Percentiles rank a stretch among this genome's conserved stretches.
phyloP scores from a whole-genome alignment of 2,113 vertebrate genomes.

The Microtus richardsoni region DNA sequence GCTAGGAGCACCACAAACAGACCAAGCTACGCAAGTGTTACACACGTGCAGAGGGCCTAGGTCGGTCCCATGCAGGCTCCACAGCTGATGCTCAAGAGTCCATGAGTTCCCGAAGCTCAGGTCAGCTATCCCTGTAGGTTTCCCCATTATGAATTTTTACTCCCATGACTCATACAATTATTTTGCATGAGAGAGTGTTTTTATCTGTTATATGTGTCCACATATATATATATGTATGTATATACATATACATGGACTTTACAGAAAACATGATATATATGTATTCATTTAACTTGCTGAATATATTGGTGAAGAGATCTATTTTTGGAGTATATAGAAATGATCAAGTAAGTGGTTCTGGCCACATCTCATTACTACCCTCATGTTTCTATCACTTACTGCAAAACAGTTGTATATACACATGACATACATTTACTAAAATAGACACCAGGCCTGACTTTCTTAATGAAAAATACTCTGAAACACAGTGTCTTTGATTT shows the following conservation, averaged over 20 bases:
- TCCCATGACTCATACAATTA: background rate
- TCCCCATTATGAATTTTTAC: too few relatives aligned
- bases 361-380: background rate
- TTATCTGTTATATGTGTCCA: background rate
- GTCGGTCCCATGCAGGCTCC: background rate
- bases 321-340: background rate
- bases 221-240: too few relatives aligned
- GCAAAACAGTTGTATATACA: background rate
- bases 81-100: background rate
- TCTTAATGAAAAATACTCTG: conserved; percentile 7
- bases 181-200: background rate
- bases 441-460: background rate
- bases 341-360: background rate
- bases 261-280: background rate
- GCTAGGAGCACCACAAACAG: background rate
- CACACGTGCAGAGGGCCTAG: background rate
- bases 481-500: background rate
- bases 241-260: too few relatives aligned
- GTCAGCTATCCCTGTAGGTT: background rate
- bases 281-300: background rate
- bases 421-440: background rate
- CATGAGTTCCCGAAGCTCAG: background rate
- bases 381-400: background rate
- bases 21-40: background rate
- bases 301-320: background rate